These are phyloP conservation scores for Cotesia glomerata DNA, from an alignment of 1,140 invertebrate genomes.

Conservation along the genomic window DNA sequence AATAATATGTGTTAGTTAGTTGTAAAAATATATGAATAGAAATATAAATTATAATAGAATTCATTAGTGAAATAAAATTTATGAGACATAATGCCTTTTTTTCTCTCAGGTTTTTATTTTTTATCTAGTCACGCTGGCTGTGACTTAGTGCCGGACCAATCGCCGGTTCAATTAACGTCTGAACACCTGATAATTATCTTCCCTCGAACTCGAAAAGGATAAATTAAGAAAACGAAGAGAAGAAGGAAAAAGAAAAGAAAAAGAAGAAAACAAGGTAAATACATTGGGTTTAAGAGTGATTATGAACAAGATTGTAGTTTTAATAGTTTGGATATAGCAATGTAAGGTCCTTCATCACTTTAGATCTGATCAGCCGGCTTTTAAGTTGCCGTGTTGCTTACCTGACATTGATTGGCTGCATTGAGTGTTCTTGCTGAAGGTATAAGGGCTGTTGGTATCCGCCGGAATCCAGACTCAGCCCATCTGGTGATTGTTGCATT, in stretches of 20 bases:
- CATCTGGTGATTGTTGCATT: conserved; percentile 73
- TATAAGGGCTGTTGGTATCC: conserved; percentile 75
- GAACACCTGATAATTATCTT: conserved; percentile 27
- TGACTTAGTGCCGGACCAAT: conserved; percentile 25
- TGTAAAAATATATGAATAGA: not conserved
- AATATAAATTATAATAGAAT: not conserved
- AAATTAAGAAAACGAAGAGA: conserved; percentile 1
- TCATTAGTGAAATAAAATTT: conserved; percentile 3
- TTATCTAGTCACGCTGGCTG: not conserved
- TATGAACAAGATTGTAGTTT: not conserved
- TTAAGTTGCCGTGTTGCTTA: conserved; percentile 32
- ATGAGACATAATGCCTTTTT: too few species aligned
- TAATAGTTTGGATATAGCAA: too few species aligned
- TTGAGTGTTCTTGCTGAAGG: conserved; percentile 63
- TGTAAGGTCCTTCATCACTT: conserved; percentile 7
- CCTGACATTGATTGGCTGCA: conserved; percentile 61
- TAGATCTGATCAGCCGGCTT: not conserved
- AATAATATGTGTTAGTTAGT: too few species aligned
- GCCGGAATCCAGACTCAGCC: conserved; percentile 70
- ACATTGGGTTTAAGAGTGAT: not conserved
- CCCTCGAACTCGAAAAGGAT: conserved; percentile 2
- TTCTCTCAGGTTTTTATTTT: not conserved
- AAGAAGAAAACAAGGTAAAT: not conserved
- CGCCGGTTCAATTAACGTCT: conserved; percentile 21
- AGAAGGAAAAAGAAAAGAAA: not conserved